These are phyloP conservation scores for Rhea americana DNA, from an alignment of 2,113 vertebrate species.

Conservation along the genomic window DNA sequence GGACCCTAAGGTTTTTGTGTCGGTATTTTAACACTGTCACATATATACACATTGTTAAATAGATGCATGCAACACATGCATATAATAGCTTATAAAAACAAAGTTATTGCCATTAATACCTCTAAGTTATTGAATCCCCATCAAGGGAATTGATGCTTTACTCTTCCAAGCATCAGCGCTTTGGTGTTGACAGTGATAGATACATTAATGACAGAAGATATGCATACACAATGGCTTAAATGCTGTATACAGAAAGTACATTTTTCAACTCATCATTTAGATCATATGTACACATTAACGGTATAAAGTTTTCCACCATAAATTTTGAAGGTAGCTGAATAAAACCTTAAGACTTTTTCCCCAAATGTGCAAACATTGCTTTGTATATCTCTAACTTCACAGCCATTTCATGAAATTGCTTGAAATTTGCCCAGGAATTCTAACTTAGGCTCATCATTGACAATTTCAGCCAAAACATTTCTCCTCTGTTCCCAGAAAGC, in stretches of 20 bases:
- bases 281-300: constrained; percentile 41
- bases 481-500: constrained; percentile 25
- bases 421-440: constrained; percentile 43
- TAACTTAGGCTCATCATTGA: not conserved
- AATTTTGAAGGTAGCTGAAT: constrained; percentile 53
- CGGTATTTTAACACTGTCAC: constrained; percentile 26
- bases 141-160: constrained; percentile 52
- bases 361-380: not conserved
- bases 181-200: constrained; percentile 56
- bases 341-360: constrained; percentile 35
- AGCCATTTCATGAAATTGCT: constrained; percentile 64
- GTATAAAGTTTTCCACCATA: not conserved
- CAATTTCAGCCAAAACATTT: constrained; percentile 32
- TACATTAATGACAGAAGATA: constrained; percentile 48
- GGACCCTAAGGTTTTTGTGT: not conserved
- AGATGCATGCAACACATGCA: constrained; percentile 73
- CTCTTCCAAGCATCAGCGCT: constrained; percentile 56
- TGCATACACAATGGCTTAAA: constrained; percentile 63
- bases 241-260: constrained; percentile 58
- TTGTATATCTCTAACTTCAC: constrained; percentile 23
- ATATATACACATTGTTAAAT: constrained; percentile 55
- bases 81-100: constrained; percentile 46
- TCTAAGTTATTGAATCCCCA: constrained; percentile 47
- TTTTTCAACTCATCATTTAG: constrained; percentile 35
- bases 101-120: constrained; percentile 69